Conservation (phyloP, 2,888 invertebrate genomes). For the Teleogryllus oceanicus region DNA sequence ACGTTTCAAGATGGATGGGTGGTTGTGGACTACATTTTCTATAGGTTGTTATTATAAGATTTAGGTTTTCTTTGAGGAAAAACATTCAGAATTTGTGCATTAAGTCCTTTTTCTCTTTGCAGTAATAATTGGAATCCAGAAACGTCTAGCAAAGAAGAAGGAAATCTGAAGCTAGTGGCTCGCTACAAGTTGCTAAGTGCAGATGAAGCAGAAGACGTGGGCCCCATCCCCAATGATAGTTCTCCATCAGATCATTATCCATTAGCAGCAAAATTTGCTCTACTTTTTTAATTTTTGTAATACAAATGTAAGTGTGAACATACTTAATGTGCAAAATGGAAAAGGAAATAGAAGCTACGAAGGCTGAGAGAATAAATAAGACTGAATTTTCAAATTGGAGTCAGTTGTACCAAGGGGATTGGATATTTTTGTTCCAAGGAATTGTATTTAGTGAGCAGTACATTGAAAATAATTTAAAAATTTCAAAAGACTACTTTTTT, state of each 20-base stretch:
- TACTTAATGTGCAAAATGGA: too few species aligned
- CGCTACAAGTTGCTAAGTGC: conserved; percentile 65
- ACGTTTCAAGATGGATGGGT: conserved; percentile 73
- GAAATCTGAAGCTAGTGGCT: conserved; percentile 57
- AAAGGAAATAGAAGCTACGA: too few species aligned
- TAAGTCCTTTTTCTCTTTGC: conserved; percentile 29
- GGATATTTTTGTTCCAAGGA: too few species aligned
- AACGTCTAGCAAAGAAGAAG: conserved; percentile 43
- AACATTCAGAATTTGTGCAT: not conserved
- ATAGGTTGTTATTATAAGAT: conserved; percentile 51
- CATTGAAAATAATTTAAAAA: too few species aligned
- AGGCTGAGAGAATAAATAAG: too few species aligned
- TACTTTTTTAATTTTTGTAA: conserved; percentile 42
- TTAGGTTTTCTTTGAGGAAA: too few species aligned
- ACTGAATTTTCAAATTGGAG: too few species aligned
- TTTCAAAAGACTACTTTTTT: too few species aligned
- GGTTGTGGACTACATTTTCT: conserved; percentile 90
- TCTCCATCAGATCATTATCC: conserved; percentile 83
- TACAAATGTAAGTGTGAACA: too few species aligned
- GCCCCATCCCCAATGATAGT: conserved; percentile 67
- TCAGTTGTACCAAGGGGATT: too few species aligned
- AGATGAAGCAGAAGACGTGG: conserved; percentile 55
- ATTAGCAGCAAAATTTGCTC: conserved; percentile 67
- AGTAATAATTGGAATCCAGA: conserved; percentile 38
- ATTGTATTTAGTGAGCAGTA: too few species aligned